These are phyloP conservation scores for Ips typographus DNA, from an alignment of 1,140 invertebrate species.

Conservation along the genomic window DNA sequence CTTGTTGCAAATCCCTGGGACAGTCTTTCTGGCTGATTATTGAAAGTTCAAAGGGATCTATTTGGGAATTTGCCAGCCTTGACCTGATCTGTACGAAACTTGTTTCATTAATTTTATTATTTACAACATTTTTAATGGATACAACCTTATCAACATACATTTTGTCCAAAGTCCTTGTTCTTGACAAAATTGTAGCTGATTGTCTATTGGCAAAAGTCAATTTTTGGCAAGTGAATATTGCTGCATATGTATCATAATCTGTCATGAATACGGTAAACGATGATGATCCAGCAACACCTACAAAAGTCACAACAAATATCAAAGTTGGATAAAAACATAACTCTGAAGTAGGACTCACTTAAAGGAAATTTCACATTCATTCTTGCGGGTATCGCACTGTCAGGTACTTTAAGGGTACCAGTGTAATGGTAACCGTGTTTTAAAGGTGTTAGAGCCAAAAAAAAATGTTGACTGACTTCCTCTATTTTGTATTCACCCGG, in stretches of 20 bases:
- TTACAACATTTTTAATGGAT: neutral
- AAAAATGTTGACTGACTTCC: constrained; percentile 73
- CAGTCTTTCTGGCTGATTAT: constrained; percentile 72
- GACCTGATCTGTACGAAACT: constrained; percentile 59
- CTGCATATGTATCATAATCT: constrained; percentile 74
- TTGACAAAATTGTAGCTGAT: constrained; percentile 76
- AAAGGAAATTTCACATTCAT: constrained; percentile 77
- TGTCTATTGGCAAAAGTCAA: constrained; percentile 70
- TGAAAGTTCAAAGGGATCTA: constrained; percentile 74
- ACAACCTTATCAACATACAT: constrained; percentile 66
- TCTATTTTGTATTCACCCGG: constrained; percentile 68
- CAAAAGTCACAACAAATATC: neutral
- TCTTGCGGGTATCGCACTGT: constrained; percentile 64
- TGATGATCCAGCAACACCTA: constrained; percentile 72
- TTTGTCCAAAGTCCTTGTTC: constrained; percentile 68
- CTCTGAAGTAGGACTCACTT: constrained; percentile 62
- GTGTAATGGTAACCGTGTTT: constrained; percentile 77
- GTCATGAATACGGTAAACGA: constrained; percentile 73
- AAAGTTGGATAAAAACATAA: neutral
- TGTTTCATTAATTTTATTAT: neutral
- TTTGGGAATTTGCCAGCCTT: constrained; percentile 60
- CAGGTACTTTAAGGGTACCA: constrained; percentile 66
- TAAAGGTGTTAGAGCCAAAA: constrained; percentile 66
- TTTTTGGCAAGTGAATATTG: constrained; percentile 78
- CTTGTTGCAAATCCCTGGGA: constrained; percentile 54